phyloP scores from a whole-genome alignment of 2,797 vertebrate genomes.

The Florisuga fusca region DNA sequence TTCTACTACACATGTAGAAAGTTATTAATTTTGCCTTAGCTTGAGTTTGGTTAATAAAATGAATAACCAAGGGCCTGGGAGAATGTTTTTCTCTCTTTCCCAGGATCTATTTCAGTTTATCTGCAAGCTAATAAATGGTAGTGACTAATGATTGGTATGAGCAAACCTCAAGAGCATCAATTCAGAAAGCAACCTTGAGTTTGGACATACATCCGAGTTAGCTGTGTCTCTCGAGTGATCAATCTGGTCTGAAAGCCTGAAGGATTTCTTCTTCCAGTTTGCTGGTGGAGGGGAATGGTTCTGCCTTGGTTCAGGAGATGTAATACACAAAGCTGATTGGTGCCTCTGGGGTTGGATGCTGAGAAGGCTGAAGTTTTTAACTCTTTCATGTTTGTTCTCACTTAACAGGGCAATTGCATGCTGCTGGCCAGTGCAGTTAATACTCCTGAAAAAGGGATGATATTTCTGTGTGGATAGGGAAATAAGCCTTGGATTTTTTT shows the following conservation, averaged over 20 bases:
- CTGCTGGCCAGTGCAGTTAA: neutral
- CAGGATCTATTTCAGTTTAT: conserved; percentile 65
- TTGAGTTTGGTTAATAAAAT: conserved; percentile 61
- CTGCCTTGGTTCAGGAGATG: neutral
- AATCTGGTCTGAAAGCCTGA: conserved; percentile 50
- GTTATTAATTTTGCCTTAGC: conserved; percentile 59
- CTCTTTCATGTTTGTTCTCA: neutral
- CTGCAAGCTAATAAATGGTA: conserved; percentile 61
- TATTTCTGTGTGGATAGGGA: neutral
- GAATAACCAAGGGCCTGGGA: conserved; percentile 55
- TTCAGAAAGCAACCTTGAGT: conserved; percentile 35
- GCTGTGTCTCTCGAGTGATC: conserved; percentile 51
- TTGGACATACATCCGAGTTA: conserved; percentile 5
- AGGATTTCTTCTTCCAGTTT: conserved; percentile 50
- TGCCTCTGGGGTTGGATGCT: neutral
- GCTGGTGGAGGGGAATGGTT: neutral
- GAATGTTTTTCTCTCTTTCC: conserved; percentile 62
- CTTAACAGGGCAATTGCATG: accelerated
- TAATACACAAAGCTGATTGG: neutral
- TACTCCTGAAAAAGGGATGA: neutral
- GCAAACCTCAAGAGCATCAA: conserved; percentile 62
- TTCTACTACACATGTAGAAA: conserved; percentile 7
- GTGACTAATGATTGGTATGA: conserved; percentile 65
- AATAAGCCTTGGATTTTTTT: neutral
- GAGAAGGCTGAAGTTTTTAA: neutral